Percentiles rank a stretch among this genome's conserved stretches.
These are phyloP conservation scores for Semotilus atromaculatus DNA, from an alignment of 2,797 vertebrate genomes.

Conservation along the genomic window DNA sequence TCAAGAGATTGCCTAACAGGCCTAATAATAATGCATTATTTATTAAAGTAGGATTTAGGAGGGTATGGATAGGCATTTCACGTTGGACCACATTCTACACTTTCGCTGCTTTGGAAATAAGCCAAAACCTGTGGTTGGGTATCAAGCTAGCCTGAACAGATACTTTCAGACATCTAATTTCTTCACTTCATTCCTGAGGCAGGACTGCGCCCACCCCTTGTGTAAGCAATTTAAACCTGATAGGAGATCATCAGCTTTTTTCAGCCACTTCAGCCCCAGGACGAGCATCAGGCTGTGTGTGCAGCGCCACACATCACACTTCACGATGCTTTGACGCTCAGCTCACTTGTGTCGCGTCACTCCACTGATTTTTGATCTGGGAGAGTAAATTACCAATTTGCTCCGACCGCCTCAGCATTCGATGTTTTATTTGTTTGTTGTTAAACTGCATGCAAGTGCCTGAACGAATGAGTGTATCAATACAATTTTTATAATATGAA, in stretches of 20 bases:
- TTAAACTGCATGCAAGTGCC: conserved; percentile 65
- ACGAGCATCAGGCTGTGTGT: conserved; percentile 31
- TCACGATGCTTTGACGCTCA: conserved; percentile 43
- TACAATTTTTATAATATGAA: conserved; percentile 88
- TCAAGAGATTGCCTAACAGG: not conserved
- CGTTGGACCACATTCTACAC: conserved; percentile 65
- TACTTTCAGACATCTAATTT: conserved; percentile 77
- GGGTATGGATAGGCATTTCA: conserved; percentile 25
- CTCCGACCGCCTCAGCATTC: conserved; percentile 2
- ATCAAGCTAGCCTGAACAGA: conserved; percentile 83
- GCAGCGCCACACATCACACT: conserved; percentile 30
- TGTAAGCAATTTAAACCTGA: conserved; percentile 76
- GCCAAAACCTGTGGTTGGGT: conserved; percentile 74
- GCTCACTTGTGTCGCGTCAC: conserved; percentile 13
- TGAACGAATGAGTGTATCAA: conserved; percentile 65
- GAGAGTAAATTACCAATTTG: conserved; percentile 15
- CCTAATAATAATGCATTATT: not conserved
- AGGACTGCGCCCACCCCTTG: conserved; percentile 74
- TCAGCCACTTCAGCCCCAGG: conserved; percentile 48
- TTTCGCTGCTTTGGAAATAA: conserved; percentile 70
- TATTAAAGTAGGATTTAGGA: conserved; percentile 24
- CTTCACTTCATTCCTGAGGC: conserved; percentile 79
- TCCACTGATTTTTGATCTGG: conserved; percentile 25
- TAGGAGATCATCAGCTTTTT: conserved; percentile 69
- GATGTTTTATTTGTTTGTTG: conserved; percentile 59